Evolutionary conservation across 2,888 invertebrate species (phyloP), one percentile per base, ranked within the genome.

Genomic region (Isoperla grammatica): DNA sequence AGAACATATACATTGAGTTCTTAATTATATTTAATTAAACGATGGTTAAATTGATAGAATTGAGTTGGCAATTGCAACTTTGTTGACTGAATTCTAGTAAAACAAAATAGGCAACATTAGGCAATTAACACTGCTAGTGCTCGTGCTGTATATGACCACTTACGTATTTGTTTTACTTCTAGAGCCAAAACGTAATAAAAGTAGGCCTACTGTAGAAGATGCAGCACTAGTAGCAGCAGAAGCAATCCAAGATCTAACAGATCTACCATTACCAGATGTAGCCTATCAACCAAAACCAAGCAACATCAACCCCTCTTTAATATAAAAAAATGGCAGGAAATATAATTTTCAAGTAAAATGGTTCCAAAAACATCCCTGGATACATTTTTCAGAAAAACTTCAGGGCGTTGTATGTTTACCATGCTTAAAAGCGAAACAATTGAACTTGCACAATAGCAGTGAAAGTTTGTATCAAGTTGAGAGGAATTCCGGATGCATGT

Each of bases 311-410:
- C 45, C 45, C 17, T 9, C 45, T 15, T 2, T 45, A 15, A n/a
- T 45, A 45, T 45, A 13, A 45, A 45, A 45, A 2, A 45, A 15
- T 19, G 45, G 45, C 45, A 45, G 45, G 17, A 45, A 45, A 19
- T 45, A 45, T 15, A 15, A 45, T 15, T 45, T 45, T 45, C 15
- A 45, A 45, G 45, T 4, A 45, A 45, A 45, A 17, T 45, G 45
- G 45, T 45, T 45, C 17, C 45, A 45, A 45, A 45, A 45, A 45
- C 45, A 45, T 45, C 45, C 45, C 45, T 45, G 45, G 45, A n/a
- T 45, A 45, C 45, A 45, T 15, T 45, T 45, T 45, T 45, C 45
- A 45, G 45, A 45, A 45, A 45, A 45, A 45, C 45, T 45, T 45
- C 45, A 45, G 15, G 45, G 45, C 15, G 45, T 45, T 9, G 15